A percentile compares a stretch with the other conserved stretches of the same genome.
These are phyloP conservation scores for Scylla paramamosain DNA, from an alignment of 1,140 invertebrate genomes.

Conservation along the genomic window DNA sequence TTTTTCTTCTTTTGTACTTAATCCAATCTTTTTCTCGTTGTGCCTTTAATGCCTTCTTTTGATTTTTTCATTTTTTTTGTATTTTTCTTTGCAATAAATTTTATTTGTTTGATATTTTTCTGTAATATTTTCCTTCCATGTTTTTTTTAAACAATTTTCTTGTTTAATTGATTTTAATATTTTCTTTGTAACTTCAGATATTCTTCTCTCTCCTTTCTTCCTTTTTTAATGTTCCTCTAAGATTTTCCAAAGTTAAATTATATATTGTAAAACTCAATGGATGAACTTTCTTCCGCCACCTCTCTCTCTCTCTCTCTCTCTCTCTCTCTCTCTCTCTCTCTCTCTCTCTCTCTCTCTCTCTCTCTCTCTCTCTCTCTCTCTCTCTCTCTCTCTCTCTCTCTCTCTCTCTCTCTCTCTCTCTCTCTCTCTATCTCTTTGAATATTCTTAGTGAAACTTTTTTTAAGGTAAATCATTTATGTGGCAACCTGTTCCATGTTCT, in stretches of 20 bases:
- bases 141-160: no score
- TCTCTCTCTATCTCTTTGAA: no score
- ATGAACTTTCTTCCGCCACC: neutral
- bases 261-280: neutral
- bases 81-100: neutral
- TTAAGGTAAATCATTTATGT: no score
- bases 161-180: no score
- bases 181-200: no score
- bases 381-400: neutral
- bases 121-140: no score
- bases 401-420: neutral
- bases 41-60: no score
- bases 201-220: neutral
- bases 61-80: neutral
- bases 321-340: neutral
- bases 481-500: no score
- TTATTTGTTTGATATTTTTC: no score
- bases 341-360: neutral
- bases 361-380: neutral
- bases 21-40: no score
- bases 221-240: no score
- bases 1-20: neutral
- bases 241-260: neutral
- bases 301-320: neutral
- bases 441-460: no score